Evolutionary conservation across 2,888 invertebrate species (phyloP), one percentile per base, ranked within the genome.

Genomic region (Belgica antarctica): DNA sequence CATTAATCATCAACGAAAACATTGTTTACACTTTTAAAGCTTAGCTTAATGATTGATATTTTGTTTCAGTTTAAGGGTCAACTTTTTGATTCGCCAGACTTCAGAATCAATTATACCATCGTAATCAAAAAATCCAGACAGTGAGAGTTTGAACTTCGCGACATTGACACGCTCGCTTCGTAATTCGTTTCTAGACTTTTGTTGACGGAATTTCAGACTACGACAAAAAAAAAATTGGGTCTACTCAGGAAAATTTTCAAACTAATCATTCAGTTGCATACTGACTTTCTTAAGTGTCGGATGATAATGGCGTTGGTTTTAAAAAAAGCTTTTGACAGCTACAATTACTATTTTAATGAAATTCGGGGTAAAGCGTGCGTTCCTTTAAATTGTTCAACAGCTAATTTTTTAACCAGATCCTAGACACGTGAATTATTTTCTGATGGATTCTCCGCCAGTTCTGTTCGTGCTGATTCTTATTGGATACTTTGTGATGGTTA

Each of bases 271-370:
- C n/a, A n/a, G n/a, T n/a, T n/a, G n/a, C n/a, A n/a, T n/a, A n/a
- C n/a, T n/a, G n/a, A n/a, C n/a, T n/a, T n/a, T n/a, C n/a, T n/a
- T n/a, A n/a, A n/a, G n/a, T n/a, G n/a, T n/a, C n/a, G n/a, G n/a
- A n/a, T n/a, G n/a, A n/a, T n/a, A n/a, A 68, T 68, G 66, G 47
- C 47, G 15, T 68, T 28, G 12, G 41, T 68, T 10, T 1, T 68
- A 8, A 25, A 17, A 12, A 68, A 68, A 22, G 15, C 59, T 5
- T 36, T 24, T 17, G 59, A 69, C 17, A 24, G 28, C 1, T 69
- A 59, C 27, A n/a, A 34, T 15, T 69, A 59, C 36, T 69, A 7
- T 19, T 69, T 69, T 25, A 24, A 69, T 25, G 69, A 69, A 2
- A 65, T 25, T 12, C 24, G 31, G 31, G 47, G 57, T 47, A 10